phyloP scores from a whole-genome alignment of 2,113 vertebrate species.

The Ptyas mucosa region DNA sequence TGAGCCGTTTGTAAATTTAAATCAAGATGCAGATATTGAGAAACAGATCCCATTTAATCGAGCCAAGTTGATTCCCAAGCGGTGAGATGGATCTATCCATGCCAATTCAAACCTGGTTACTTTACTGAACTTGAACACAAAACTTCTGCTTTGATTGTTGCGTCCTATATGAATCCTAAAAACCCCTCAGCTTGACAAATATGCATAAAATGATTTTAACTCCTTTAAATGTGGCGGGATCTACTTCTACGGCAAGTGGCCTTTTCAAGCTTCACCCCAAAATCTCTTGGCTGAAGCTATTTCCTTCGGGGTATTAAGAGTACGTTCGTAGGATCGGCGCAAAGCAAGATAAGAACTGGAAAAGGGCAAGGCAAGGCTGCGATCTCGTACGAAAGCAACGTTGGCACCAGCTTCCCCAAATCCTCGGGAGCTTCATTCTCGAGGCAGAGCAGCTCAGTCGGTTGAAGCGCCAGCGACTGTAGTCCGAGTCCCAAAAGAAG shows the following conservation, averaged over 20 bases:
- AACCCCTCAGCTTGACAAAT: not conserved
- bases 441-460: not conserved
- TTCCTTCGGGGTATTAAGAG: not conserved
- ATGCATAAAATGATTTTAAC: not conserved
- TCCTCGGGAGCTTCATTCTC: not conserved
- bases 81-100: not conserved
- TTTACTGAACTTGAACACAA: not conserved
- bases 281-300: not conserved
- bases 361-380: not conserved
- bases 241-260: not conserved
- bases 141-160: not conserved
- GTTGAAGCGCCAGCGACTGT: not conserved
- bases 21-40: not conserved
- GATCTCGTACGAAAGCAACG: not conserved
- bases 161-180: not conserved
- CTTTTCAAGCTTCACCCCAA: not conserved
- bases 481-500: not conserved
- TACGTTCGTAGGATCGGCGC: not conserved
- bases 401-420: no score
- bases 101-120: not conserved
- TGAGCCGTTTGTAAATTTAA: not conserved
- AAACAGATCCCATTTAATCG: not conserved
- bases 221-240: not conserved
- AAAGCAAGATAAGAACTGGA: not conserved
- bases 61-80: not conserved